These are phyloP conservation scores for Hipparchia semele DNA, from an alignment of 2,888 invertebrate genomes.

Conservation along the genomic window DNA sequence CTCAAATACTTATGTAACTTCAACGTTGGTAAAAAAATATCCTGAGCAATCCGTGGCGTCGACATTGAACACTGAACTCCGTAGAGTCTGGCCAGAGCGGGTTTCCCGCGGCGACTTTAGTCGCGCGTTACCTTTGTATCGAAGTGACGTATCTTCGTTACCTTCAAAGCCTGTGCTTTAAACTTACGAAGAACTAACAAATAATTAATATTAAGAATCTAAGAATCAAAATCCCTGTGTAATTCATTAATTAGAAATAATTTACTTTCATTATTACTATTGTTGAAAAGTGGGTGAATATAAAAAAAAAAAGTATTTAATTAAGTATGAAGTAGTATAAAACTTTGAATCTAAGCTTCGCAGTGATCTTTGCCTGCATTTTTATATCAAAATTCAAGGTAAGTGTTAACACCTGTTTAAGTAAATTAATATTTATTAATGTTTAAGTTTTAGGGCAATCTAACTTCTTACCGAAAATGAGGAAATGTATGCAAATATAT, in stretches of 20 bases:
- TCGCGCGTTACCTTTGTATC: slow-evolving; percentile 29
- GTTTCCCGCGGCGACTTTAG: slow-evolving; percentile 28
- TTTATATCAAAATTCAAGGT: slow-evolving; percentile 4
- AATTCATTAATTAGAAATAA: neutral
- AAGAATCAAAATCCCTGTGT: neutral
- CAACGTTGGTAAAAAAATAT: neutral
- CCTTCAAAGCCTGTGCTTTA: slow-evolving; percentile 1
- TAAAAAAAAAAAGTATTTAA: neutral
- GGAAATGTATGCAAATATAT: slow-evolving; percentile 5
- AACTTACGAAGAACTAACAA: slow-evolving; percentile 2
- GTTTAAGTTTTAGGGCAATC: neutral
- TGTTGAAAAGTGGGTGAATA: neutral
- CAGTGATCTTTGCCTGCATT: neutral
- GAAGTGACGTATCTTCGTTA: slow-evolving; percentile 20
- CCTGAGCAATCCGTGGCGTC: slow-evolving; percentile 3
- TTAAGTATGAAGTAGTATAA: neutral
- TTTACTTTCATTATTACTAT: neutral
- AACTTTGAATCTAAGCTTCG: neutral
- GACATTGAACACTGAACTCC: slow-evolving; percentile 27
- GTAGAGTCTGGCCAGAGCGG: neutral
- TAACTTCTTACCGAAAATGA: neutral
- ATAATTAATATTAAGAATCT: neutral
- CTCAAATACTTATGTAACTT: neutral
- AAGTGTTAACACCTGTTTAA: slow-evolving; percentile 2
- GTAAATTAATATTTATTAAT: neutral